Evolutionary conservation across 30 jellyfish, hydroid and myxozoan species (phyloP).

Genomic region (Morbakka virulenta): DNA sequence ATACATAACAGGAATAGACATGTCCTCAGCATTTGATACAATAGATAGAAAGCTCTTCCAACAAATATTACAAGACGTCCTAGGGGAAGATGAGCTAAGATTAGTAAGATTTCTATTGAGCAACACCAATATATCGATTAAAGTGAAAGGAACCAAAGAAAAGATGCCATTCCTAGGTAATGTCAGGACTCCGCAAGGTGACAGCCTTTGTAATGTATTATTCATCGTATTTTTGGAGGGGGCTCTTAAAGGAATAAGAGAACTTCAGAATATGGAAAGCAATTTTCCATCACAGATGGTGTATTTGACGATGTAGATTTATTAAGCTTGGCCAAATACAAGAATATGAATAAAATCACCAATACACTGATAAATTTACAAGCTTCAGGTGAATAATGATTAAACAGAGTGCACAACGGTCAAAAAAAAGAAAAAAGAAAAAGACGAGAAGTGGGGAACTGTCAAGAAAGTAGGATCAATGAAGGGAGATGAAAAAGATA

Average conservation of each 20-base stretch:
- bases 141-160: constrained; percentile 12
- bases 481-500: constrained; percentile 11
- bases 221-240: constrained; percentile 11
- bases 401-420: constrained; percentile 2
- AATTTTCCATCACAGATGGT: no score
- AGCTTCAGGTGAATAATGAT: constrained; percentile 8
- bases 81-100: constrained; percentile 44
- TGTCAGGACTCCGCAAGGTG: constrained; percentile 32
- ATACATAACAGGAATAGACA: constrained; percentile 44
- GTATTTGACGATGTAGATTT: no score
- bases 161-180: constrained; percentile 19
- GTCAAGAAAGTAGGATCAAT: no score
- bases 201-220: constrained; percentile 6
- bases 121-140: constrained; percentile 18
- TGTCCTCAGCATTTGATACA: constrained; percentile 49
- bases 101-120: constrained; percentile 29
- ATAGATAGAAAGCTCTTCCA: constrained; percentile 38
- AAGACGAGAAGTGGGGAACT: no score
- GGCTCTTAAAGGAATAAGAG: constrained; percentile 13
- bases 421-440: background rate
- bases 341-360: no score
- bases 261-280: no score
- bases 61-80: background rate
- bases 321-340: no score
- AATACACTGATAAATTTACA: no score